These are phyloP conservation scores for Premnoplex brunnescens DNA, from an alignment of 2,797 vertebrate genomes.

Conservation along the genomic window DNA sequence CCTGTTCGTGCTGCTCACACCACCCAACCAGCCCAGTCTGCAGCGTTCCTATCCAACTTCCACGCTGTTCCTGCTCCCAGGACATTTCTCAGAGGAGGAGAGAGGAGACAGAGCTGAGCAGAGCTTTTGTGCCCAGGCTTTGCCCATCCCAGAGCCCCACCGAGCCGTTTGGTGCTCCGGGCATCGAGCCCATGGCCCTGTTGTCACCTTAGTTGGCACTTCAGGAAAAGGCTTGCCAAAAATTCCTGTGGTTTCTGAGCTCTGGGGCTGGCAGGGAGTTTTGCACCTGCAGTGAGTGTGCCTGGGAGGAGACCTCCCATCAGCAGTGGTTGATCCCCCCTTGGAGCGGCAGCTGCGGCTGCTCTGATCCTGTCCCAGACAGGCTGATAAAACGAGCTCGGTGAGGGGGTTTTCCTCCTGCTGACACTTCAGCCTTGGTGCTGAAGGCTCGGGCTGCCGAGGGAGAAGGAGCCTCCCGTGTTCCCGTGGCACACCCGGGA, in stretches of 20 bases:
- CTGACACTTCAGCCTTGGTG: accelerated
- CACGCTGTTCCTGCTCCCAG: background rate
- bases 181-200: background rate
- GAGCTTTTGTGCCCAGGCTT: background rate
- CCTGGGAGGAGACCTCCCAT: background rate
- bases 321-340: background rate
- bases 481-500: accelerated
- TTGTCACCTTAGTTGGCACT: background rate
- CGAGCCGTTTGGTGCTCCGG: accelerated
- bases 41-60: background rate
- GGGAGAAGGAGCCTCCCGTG: background rate
- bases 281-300: background rate
- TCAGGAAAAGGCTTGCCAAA: background rate
- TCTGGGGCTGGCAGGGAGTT: background rate
- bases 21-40: background rate
- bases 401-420: background rate
- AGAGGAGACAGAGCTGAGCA: background rate
- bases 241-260: background rate
- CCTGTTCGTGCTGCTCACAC: background rate
- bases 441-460: background rate
- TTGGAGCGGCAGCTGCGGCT: background rate
- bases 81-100: background rate
- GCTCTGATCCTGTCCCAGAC: background rate
- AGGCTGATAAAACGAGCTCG: background rate
- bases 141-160: background rate